Evolutionary conservation across 2,113 vertebrate genomes (phyloP).

Genomic region (Tragelaphus buxtoni): DNA sequence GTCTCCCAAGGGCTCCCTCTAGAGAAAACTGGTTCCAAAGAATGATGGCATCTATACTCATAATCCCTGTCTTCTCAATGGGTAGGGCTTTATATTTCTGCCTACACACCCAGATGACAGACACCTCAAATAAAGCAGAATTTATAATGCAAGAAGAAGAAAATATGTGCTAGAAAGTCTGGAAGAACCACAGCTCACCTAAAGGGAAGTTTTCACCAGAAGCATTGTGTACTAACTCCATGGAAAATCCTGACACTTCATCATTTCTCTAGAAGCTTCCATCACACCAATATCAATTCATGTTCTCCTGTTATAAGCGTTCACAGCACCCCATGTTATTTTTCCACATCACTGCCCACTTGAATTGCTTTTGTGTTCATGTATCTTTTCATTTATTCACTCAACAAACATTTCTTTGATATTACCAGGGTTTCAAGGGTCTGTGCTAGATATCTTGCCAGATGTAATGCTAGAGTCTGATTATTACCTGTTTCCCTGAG

Average conservation of each 20-base stretch:
- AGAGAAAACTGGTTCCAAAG: not conserved
- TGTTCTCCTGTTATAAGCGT: not conserved
- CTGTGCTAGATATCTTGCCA: not conserved
- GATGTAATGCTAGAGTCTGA: not conserved
- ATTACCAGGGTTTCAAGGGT: not conserved
- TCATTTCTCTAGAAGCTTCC: not conserved
- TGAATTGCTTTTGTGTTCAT: not conserved
- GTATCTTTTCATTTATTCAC: not conserved
- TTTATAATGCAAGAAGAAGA: not conserved
- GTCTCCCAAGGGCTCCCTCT: not conserved
- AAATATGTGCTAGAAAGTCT: not conserved
- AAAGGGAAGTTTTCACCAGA: slow-evolving; percentile 18
- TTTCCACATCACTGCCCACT: not conserved
- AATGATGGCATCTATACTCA: not conserved
- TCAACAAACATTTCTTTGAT: not conserved
- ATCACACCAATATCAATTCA: rapidly evolving
- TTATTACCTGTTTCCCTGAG: not conserved
- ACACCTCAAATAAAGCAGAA: not conserved
- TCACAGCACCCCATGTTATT: not conserved
- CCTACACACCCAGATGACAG: not conserved
- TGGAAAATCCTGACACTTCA: not conserved
- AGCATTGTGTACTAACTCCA: slow-evolving; percentile 29
- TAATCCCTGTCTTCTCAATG: not conserved
- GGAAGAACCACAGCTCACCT: slow-evolving; percentile 23
- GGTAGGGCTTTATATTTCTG: not conserved